Conservation (phyloP, 2,113 vertebrate species). For the Prochilodus magdalenae region DNA sequence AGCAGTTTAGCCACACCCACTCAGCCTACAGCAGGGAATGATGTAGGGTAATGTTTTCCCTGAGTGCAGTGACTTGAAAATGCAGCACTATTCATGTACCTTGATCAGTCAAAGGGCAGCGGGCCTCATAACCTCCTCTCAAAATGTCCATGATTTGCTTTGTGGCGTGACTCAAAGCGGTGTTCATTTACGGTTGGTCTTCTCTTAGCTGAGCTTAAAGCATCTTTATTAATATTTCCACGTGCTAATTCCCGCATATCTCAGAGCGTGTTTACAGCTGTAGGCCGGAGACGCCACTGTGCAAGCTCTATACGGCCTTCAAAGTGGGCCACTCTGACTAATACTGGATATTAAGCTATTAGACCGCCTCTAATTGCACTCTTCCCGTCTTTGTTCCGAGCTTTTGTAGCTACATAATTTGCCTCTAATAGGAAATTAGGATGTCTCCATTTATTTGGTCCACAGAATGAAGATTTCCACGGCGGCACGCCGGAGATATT, state of each 20-base stretch:
- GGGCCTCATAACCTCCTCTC: neutral
- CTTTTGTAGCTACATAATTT: constrained; percentile 19
- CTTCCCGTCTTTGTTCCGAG: neutral
- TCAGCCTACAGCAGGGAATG: neutral
- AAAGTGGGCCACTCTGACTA: neutral
- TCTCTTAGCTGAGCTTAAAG: neutral
- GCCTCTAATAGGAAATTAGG: constrained; percentile 19
- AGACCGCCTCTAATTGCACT: constrained; percentile 21
- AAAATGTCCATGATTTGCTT: neutral
- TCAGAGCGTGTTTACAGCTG: neutral
- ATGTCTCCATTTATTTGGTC: constrained; percentile 29
- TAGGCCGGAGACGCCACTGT: neutral
- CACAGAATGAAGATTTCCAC: constrained; percentile 21
- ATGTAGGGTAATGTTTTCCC: neutral
- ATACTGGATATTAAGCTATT: constrained; percentile 7
- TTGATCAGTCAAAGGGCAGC: neutral
- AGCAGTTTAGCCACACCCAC: no score
- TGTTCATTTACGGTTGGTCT: neutral
- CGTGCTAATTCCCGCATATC: neutral
- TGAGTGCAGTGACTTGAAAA: neutral
- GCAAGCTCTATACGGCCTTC: neutral
- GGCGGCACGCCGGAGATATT: neutral
- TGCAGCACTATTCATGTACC: neutral
- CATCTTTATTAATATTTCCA: neutral
- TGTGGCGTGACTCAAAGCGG: neutral